phyloP scores from a whole-genome alignment of 2,797 vertebrate species.

The Momotus momota region DNA sequence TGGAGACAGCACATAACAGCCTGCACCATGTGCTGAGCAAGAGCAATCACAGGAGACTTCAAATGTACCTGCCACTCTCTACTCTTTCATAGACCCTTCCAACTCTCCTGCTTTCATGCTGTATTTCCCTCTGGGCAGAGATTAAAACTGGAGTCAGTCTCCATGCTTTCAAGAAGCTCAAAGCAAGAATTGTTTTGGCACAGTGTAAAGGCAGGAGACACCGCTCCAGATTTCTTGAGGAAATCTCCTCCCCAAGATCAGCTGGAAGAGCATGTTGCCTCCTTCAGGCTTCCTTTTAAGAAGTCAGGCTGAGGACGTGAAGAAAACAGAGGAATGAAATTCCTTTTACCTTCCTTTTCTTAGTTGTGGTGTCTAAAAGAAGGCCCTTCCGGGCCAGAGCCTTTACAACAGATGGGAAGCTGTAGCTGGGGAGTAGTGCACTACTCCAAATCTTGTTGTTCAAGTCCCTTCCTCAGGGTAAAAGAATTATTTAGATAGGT shows the following conservation, averaged over 20 bases:
- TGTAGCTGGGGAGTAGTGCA: background rate
- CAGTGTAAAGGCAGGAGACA: background rate
- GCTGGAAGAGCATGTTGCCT: background rate
- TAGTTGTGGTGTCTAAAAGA: background rate
- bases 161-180: background rate
- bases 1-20: background rate
- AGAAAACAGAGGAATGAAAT: background rate
- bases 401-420: background rate
- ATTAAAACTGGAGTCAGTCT: background rate
- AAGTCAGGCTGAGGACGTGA: fast-evolving
- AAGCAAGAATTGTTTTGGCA: background rate
- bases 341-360: background rate
- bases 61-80: background rate
- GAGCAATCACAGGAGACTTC: background rate
- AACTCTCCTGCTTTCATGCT: background rate
- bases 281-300: background rate
- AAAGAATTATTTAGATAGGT: background rate
- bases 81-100: background rate
- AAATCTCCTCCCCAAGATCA: background rate
- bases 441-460: background rate
- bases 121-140: background rate
- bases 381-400: background rate
- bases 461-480: background rate
- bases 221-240: background rate
- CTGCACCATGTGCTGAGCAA: background rate